Percentiles rank a stretch among this genome's conserved stretches.
phyloP scores from a whole-genome alignment of 2,113 vertebrate species.

The Macroglossus sobrinus region DNA sequence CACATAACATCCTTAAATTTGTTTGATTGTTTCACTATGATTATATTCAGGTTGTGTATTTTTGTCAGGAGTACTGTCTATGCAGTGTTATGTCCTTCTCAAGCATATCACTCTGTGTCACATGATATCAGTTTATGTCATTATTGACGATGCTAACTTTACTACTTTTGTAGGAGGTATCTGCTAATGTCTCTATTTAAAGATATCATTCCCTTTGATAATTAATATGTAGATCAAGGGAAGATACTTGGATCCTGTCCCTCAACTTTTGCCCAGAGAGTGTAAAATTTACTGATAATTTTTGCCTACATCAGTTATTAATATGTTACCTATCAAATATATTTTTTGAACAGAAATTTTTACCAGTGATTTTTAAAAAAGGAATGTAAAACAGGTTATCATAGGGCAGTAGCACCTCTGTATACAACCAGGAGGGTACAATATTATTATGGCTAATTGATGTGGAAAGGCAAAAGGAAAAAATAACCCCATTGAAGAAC shows the following conservation, averaged over 20 bases:
- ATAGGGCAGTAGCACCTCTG: neutral
- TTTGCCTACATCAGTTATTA: neutral
- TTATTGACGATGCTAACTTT: neutral
- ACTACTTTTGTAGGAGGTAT: neutral
- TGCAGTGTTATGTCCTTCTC: neutral
- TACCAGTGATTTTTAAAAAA: neutral
- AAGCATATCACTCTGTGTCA: neutral
- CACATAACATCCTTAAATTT: neutral
- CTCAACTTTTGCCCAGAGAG: neutral
- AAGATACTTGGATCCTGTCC: neutral
- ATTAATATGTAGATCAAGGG: neutral
- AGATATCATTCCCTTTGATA: neutral
- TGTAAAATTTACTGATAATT: neutral
- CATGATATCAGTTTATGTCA: neutral
- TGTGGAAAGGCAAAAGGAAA: constrained; percentile 17
- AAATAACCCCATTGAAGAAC: neutral
- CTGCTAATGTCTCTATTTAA: neutral
- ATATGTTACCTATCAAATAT: neutral
- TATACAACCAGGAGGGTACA: constrained; percentile 22
- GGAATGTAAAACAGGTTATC: neutral
- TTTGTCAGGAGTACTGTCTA: neutral
- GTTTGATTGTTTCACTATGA: neutral
- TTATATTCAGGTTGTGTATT: neutral
- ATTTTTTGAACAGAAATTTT: neutral
- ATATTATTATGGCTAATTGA: constrained; percentile 38